phyloP scores from a whole-genome alignment of 2,888 invertebrate species.

The Odontocolon sp. region DNA sequence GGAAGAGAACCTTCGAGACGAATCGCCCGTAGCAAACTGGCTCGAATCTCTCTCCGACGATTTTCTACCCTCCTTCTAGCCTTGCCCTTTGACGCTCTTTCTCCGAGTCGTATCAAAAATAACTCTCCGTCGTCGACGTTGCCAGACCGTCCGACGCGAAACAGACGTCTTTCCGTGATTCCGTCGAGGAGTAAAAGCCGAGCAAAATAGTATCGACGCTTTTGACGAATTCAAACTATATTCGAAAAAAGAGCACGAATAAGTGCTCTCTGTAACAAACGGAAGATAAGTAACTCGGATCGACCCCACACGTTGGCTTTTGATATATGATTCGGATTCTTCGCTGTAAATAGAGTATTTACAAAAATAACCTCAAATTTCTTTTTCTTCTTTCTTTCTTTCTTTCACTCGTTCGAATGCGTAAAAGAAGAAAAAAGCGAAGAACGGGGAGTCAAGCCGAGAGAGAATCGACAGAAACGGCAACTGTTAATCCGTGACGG shows the following conservation, averaged over 20 bases:
- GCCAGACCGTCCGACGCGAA: conserved; percentile 35
- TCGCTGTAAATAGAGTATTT: no score
- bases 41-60: conserved; percentile 1
- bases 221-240: background rate
- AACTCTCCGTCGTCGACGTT: conserved; percentile 34
- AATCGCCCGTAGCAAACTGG: conserved; percentile 70
- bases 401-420: no score
- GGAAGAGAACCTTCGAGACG: conserved; percentile 54
- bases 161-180: background rate
- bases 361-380: no score
- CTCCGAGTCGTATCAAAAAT: conserved; percentile 41
- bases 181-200: background rate
- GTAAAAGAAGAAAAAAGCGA: no score
- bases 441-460: no score
- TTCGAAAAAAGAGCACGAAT: background rate
- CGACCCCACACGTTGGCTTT: no score
- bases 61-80: conserved; percentile 68
- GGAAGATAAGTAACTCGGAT: background rate
- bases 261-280: no score
- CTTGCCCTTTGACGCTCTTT: conserved; percentile 77
- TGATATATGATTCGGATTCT: no score
- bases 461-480: conserved; percentile 22
- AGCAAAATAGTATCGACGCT: background rate
- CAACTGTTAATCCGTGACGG: conserved; percentile 45
- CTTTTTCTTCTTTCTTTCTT: no score